These are phyloP conservation scores for Drosophila yooni DNA, from an alignment of 2,888 invertebrate genomes.

Conservation along the genomic window DNA sequence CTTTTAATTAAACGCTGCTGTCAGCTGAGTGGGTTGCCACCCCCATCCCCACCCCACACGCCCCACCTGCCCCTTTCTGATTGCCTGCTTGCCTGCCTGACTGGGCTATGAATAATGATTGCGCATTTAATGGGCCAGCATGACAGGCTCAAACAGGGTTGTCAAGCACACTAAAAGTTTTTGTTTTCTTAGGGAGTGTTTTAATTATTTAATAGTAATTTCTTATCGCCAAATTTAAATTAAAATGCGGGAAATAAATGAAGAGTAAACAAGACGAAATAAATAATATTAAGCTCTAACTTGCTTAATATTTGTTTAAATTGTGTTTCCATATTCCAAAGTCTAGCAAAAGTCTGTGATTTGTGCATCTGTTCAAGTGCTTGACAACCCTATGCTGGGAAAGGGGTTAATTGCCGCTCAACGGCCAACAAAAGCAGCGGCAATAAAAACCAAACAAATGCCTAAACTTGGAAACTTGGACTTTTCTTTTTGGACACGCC, in stretches of 20 bases:
- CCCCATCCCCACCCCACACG: neutral
- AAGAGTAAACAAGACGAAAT: neutral
- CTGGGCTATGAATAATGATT: constrained; percentile 63
- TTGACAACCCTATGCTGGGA: constrained; percentile 43
- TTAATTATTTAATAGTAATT: neutral
- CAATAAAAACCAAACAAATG: constrained; percentile 60
- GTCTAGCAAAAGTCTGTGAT: neutral
- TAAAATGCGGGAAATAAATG: neutral
- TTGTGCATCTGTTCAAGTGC: neutral
- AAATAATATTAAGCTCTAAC: neutral
- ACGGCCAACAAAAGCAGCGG: constrained; percentile 44
- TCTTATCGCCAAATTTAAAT: neutral
- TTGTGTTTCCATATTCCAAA: neutral
- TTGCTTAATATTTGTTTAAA: neutral
- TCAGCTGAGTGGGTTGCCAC: constrained; percentile 53
- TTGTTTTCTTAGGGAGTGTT: neutral
- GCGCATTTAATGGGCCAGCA: constrained; percentile 49
- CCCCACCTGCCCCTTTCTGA: neutral
- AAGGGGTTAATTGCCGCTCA: constrained; percentile 73
- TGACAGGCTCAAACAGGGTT: constrained; percentile 37
- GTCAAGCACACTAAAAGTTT: constrained; percentile 12
- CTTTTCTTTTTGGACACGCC: constrained; percentile 65
- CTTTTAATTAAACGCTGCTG: constrained; percentile 68
- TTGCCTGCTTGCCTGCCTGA: constrained; percentile 25
- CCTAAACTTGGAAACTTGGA: constrained; percentile 39